Evolutionary conservation across 2,888 invertebrate genomes (phyloP).

Genomic region (Spicauda simplicius): DNA sequence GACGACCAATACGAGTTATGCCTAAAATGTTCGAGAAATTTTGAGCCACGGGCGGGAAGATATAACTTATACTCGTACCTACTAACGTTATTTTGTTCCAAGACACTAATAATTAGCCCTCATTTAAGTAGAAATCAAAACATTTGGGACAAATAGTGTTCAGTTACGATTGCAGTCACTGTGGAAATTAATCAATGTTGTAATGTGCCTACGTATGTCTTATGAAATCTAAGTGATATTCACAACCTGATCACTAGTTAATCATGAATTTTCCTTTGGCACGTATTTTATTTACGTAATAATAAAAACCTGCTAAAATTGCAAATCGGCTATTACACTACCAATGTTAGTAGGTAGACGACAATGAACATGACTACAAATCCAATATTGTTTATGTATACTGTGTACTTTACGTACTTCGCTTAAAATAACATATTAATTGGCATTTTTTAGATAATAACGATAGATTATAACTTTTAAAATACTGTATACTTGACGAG

Average conservation of each 20-base stretch:
- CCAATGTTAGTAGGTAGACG: no score
- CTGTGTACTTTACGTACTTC: neutral
- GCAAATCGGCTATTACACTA: neutral
- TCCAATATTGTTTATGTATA: neutral
- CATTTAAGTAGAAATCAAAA: no score
- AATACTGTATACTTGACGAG: neutral
- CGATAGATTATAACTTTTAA: neutral
- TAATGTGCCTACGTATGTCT: neutral
- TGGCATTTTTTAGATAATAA: neutral
- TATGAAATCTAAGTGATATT: neutral
- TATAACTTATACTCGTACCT: neutral
- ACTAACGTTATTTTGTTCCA: no score
- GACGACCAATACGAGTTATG: no score
- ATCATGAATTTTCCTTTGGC: constrained; percentile 50
- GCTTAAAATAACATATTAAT: neutral
- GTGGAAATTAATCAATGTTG: neutral
- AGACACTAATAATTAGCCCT: no score
- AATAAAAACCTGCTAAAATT: neutral
- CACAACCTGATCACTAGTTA: constrained; percentile 63
- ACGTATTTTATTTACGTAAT: constrained; percentile 41
- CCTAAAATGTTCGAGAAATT: no score
- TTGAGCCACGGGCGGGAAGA: no score
- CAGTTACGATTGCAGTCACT: no score
- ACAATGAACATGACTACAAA: neutral
- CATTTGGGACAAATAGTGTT: no score